These are phyloP conservation scores for Geotria australis DNA, from an alignment of 2,797 vertebrate species.

Conservation along the genomic window DNA sequence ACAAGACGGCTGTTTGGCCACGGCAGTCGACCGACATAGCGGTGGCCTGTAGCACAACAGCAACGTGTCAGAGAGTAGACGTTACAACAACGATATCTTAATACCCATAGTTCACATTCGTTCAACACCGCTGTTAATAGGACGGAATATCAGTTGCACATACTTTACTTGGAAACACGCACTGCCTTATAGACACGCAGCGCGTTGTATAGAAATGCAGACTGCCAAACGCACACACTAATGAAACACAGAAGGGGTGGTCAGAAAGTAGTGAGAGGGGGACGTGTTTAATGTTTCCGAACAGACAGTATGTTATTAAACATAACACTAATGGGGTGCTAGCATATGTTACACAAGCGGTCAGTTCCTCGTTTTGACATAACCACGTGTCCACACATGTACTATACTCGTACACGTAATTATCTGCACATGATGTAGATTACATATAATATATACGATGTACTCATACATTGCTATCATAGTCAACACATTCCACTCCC, in stretches of 20 bases:
- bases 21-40: constrained; percentile 94
- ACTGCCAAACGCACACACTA: neutral
- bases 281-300: constrained; percentile 1
- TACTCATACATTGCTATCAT: no score
- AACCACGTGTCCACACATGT: no score
- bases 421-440: no score
- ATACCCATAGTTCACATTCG: neutral
- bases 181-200: neutral
- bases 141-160: neutral
- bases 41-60: constrained; percentile 31
- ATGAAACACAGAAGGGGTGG: neutral
- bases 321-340: no score
- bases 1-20: constrained; percentile 60
- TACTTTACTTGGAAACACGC: neutral
- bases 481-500: no score
- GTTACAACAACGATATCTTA: neutral
- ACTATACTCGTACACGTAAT: no score
- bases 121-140: no score
- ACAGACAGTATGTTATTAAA: no score
- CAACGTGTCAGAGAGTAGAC: constrained; percentile 1
- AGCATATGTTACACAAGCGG: no score
- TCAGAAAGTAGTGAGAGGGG: neutral
- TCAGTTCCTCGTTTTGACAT: no score
- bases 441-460: no score
- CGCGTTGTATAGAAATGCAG: no score